Conservation (phyloP, 2,888 invertebrate species). For the Dermolepida albohirtum region DNA sequence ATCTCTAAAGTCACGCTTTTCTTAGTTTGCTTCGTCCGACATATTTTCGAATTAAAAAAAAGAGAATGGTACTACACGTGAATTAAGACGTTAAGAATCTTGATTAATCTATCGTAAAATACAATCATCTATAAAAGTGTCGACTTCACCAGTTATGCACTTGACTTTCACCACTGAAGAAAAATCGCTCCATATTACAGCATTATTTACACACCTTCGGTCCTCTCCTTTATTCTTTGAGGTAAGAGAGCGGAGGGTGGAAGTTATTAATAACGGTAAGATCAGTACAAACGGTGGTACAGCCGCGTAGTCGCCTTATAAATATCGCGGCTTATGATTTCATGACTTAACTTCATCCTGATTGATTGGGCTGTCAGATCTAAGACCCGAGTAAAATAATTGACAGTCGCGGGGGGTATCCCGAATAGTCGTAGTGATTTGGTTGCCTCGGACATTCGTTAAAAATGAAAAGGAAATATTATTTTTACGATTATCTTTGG, state of each 20-base stretch:
- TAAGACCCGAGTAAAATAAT: conserved; percentile 50
- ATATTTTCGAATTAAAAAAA: too few relatives aligned
- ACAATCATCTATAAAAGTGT: not conserved
- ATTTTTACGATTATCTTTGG: too few relatives aligned
- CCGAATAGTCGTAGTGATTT: too few relatives aligned
- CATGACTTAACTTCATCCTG: conserved; percentile 53
- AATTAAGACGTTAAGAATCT: conserved; percentile 3
- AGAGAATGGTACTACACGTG: too few relatives aligned
- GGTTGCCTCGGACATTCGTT: too few relatives aligned
- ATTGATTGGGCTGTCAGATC: conserved; percentile 52
- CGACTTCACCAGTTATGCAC: not conserved
- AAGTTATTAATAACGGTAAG: conserved; percentile 39
- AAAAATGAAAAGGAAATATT: too few relatives aligned
- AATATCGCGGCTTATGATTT: conserved; percentile 49
- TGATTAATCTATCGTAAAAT: conserved; percentile 17
- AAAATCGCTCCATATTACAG: conserved; percentile 7
- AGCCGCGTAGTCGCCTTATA: not conserved
- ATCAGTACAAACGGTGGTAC: conserved; percentile 4
- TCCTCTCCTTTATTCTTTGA: not conserved
- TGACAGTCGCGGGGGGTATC: conserved; percentile 45
- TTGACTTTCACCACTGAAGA: conserved; percentile 19
- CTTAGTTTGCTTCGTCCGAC: too few relatives aligned
- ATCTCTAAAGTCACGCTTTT: too few relatives aligned
- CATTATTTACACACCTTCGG: conserved; percentile 7
- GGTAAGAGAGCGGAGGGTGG: not conserved